Conservation (phyloP, 2,113 vertebrate genomes). For the Hiodon tergisus region DNA sequence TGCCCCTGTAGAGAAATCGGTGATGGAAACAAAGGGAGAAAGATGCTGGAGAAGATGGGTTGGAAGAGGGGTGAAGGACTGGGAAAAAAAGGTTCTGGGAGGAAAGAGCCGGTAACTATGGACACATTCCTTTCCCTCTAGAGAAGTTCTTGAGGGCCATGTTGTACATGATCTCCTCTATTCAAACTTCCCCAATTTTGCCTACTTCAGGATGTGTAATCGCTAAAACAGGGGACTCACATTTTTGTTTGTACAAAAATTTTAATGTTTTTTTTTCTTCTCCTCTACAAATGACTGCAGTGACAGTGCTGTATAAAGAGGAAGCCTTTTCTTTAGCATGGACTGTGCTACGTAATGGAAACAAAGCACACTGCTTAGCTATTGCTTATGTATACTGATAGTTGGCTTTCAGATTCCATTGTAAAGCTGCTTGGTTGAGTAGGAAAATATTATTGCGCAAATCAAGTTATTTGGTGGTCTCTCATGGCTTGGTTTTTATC, state of each 20-base stretch:
- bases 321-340: too few relatives aligned
- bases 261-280: too few relatives aligned
- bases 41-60: conserved; percentile 97
- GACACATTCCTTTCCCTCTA: neutral
- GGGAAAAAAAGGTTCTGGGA: conserved; percentile 83
- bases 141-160: neutral
- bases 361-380: too few relatives aligned
- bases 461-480: neutral
- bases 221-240: neutral
- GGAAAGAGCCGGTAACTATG: conserved; percentile 79
- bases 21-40: conserved; percentile 85
- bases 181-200: neutral
- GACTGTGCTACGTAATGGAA: too few relatives aligned
- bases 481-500: neutral
- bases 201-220: too few relatives aligned
- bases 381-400: neutral
- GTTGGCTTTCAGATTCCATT: neutral
- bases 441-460: too few relatives aligned
- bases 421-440: too few relatives aligned
- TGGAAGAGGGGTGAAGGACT: conserved; percentile 96
- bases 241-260: neutral
- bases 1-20: conserved; percentile 82
- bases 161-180: neutral
- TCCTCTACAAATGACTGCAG: too few relatives aligned
- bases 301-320: too few relatives aligned